These are phyloP conservation scores for Epinephelus fuscoguttatus DNA, from an alignment of 2,113 vertebrate species.

Conservation along the genomic window DNA sequence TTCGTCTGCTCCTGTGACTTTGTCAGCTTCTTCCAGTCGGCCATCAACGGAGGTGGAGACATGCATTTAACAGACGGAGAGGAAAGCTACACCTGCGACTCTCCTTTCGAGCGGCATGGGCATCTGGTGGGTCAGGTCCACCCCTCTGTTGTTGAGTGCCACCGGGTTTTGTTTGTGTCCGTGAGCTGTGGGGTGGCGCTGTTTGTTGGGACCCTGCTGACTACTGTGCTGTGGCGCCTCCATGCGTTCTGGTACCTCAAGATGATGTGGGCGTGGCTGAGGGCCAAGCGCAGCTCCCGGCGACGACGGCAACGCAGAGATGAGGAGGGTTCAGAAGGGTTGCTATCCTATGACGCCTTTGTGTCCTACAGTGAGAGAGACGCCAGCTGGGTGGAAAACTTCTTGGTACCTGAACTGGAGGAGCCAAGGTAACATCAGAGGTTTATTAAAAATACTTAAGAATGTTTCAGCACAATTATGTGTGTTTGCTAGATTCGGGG, in stretches of 20 bases:
- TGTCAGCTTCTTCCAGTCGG: slow-evolving; percentile 80
- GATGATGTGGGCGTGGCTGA: slow-evolving; percentile 93
- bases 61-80: slow-evolving; percentile 78
- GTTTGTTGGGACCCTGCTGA: slow-evolving; percentile 57
- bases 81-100: slow-evolving; percentile 87
- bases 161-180: slow-evolving; percentile 79
- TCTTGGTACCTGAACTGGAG: slow-evolving; percentile 90
- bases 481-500: too few relatives aligned
- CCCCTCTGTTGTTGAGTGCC: slow-evolving; percentile 83
- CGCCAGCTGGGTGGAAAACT: slow-evolving; percentile 90
- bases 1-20: slow-evolving; percentile 92
- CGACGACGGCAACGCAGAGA: slow-evolving; percentile 65
- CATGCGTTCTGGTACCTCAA: slow-evolving; percentile 90
- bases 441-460: too few relatives aligned
- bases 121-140: slow-evolving; percentile 56
- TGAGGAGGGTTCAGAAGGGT: accelerated
- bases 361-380: slow-evolving; percentile 94
- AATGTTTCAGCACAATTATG: too few relatives aligned
- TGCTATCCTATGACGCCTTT: slow-evolving; percentile 89
- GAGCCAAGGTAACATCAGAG: slow-evolving; percentile 32
- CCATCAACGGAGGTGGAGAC: not conserved
- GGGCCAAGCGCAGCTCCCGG: slow-evolving; percentile 86
- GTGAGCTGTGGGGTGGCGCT: slow-evolving; percentile 77
- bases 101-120: slow-evolving; percentile 84
- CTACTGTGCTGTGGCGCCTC: slow-evolving; percentile 71